Evolutionary conservation across 2,797 vertebrate species (phyloP).

Genomic region (Tarsius wallacei): DNA sequence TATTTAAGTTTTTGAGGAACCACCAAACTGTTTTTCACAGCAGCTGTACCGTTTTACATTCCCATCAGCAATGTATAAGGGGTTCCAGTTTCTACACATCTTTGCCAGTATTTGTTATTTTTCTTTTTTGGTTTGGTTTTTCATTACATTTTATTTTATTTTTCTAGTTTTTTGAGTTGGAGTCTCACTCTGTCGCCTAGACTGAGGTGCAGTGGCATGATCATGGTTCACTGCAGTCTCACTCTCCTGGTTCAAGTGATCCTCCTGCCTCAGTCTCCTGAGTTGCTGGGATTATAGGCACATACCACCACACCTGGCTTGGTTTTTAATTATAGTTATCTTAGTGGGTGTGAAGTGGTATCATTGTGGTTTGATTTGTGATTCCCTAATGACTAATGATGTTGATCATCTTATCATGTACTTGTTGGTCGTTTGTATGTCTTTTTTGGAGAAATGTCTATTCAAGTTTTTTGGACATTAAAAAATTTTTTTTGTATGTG

Average conservation of each 20-base stretch:
- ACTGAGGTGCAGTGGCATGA: too few species aligned
- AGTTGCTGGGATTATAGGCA: too few species aligned
- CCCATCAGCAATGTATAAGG: not conserved
- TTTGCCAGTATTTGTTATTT: conserved; percentile 28
- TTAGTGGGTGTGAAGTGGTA: not conserved
- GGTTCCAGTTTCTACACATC: conserved; percentile 24
- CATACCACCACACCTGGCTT: not conserved
- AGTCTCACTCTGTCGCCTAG: too few species aligned
- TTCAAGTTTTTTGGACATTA: conserved; percentile 40
- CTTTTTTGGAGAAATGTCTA: conserved; percentile 46
- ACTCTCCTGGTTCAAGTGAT: too few species aligned
- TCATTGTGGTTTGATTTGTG: conserved; percentile 3
- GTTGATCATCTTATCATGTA: not conserved
- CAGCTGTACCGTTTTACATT: not conserved
- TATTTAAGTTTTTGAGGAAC: conserved; percentile 50
- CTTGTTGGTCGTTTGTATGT: conserved; percentile 13
- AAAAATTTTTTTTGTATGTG: not conserved
- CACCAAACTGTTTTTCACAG: not conserved
- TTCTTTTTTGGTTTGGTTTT: not conserved
- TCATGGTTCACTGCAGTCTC: too few species aligned
- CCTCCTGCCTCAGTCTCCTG: too few species aligned
- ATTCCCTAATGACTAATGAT: conserved; percentile 38
- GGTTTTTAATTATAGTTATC: conserved; percentile 23
- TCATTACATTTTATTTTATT: too few species aligned
- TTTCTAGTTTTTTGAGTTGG: too few species aligned